Percentiles rank a stretch among this genome's conserved stretches.
Conservation (phyloP, 1,140 invertebrate species). For the Rhyacophila brunnea region DNA sequence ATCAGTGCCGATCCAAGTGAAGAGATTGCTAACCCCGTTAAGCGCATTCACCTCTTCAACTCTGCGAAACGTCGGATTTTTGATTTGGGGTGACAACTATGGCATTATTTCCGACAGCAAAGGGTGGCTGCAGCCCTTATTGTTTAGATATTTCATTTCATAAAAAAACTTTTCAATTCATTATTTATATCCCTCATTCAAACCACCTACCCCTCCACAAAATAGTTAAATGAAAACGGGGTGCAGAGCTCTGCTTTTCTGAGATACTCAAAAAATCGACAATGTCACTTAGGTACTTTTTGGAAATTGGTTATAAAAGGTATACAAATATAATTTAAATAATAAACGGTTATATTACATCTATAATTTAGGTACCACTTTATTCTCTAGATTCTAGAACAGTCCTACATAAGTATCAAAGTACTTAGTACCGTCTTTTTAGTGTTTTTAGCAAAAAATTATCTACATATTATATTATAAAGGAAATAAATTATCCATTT, state of each 20-base stretch:
- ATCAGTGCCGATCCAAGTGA: conserved; percentile 5
- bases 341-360: no score
- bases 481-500: no score
- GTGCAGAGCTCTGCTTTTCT: conserved; percentile 9
- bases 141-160: conserved; percentile 31
- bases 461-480: no score
- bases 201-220: conserved; percentile 30
- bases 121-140: conserved; percentile 22
- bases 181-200: conserved; percentile 34
- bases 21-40: conserved; percentile 9
- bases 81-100: conserved; percentile 34
- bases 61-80: conserved; percentile 5
- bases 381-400: no score
- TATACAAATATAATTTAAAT: no score
- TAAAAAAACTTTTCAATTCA: conserved; percentile 33
- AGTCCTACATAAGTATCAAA: no score
- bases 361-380: no score
- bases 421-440: no score
- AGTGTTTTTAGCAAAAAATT: no score
- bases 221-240: conserved; percentile 25
- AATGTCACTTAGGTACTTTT: no score
- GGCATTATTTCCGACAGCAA: conserved; percentile 24
- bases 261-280: no score
- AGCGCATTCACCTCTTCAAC: conserved; percentile 12
- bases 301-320: no score